phyloP scores from a whole-genome alignment of 2,888 invertebrate genomes.

The Spilosoma lubricipeda region DNA sequence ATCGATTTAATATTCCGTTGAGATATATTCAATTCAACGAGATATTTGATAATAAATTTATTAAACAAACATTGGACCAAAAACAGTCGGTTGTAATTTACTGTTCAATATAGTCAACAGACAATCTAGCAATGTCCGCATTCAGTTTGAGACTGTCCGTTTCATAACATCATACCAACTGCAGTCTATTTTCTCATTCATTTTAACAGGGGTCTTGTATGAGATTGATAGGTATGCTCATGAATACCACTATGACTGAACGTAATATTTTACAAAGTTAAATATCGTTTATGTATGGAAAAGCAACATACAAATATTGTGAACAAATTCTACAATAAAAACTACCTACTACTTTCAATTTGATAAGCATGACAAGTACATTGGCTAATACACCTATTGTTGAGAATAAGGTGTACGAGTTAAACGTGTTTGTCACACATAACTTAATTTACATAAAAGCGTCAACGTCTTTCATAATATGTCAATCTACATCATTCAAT shows the following conservation, averaged over 20 bases:
- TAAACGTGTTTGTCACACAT: conserved; percentile 52
- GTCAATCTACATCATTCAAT: conserved; percentile 55
- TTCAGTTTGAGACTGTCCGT: not conserved
- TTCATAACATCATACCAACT: not conserved
- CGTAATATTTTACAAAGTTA: no score
- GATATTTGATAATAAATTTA: not conserved
- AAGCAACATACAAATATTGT: not conserved
- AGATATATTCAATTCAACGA: conserved; percentile 5
- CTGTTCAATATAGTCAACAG: not conserved
- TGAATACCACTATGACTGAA: no score
- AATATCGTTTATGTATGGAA: not conserved
- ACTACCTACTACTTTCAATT: conserved; percentile 8
- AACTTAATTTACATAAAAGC: conserved; percentile 41
- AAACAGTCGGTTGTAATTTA: conserved; percentile 2
- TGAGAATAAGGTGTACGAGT: conserved; percentile 50
- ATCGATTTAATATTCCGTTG: conserved; percentile 19
- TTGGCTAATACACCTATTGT: conserved; percentile 47
- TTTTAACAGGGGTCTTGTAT: not conserved
- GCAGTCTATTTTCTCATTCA: not conserved
- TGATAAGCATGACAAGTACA: conserved; percentile 40
- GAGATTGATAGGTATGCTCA: not conserved
- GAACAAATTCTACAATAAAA: not conserved
- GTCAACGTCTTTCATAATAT: conserved; percentile 48
- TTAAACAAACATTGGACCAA: not conserved
- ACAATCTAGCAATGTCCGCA: not conserved